These are phyloP conservation scores for Clarias platycephalus DNA, from an alignment of 2,797 vertebrate species.

Conservation along the genomic window DNA sequence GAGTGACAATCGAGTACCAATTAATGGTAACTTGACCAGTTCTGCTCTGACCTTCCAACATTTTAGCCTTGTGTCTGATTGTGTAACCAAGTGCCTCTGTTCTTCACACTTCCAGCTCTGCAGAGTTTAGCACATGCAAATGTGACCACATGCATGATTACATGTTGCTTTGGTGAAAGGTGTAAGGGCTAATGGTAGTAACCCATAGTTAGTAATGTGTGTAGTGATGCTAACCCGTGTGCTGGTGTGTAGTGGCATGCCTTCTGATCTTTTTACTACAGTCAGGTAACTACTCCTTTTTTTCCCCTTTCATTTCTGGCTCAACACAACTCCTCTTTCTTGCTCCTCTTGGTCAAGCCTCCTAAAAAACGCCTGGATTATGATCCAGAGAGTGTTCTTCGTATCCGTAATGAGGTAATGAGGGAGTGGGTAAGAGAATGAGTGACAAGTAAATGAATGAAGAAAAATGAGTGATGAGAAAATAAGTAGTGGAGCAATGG, in stretches of 20 bases:
- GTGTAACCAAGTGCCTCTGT: constrained; percentile 11
- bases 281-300: constrained; percentile 76
- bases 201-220: constrained; percentile 1
- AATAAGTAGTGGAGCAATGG: not conserved
- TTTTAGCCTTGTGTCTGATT: constrained; percentile 31
- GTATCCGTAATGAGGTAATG: constrained; percentile 81
- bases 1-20: not conserved
- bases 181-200: constrained; percentile 11
- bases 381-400: constrained; percentile 80
- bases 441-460: constrained; percentile 15
- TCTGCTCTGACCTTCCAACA: constrained; percentile 32
- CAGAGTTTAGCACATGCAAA: not conserved
- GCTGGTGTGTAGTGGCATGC: constrained; percentile 32
- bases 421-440: constrained; percentile 33
- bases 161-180: constrained; percentile 8
- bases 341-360: constrained; percentile 71
- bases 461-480: not conserved
- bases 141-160: constrained; percentile 40
- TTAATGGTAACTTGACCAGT: constrained; percentile 13
- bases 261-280: constrained; percentile 61
- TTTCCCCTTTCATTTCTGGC: constrained; percentile 41
- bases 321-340: constrained; percentile 55
- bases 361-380: constrained; percentile 90
- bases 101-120: constrained; percentile 21
- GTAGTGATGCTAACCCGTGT: constrained; percentile 20